A percentile compares a stretch with the other conserved stretches of the same genome.
These are phyloP conservation scores for Thera britannica DNA, from an alignment of 2,888 invertebrate species.

Conservation along the genomic window DNA sequence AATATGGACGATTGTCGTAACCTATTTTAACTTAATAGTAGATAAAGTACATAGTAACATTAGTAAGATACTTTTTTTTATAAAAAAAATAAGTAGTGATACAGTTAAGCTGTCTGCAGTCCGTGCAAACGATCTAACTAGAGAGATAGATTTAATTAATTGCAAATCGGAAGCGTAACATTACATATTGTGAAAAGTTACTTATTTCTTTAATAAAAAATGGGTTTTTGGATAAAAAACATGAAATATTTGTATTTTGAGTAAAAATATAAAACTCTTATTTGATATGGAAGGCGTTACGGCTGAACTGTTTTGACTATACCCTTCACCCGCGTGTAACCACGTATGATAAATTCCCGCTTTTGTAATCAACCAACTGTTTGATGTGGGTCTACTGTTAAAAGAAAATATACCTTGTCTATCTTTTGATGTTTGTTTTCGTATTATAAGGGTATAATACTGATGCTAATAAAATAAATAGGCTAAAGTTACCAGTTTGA, in stretches of 20 bases:
- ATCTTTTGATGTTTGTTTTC: conserved; percentile 21
- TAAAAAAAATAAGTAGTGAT: too few relatives aligned
- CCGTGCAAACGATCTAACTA: too few relatives aligned
- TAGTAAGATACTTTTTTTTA: too few relatives aligned
- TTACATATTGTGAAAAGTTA: too few relatives aligned
- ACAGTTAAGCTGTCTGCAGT: not conserved
- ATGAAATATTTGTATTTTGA: conserved; percentile 11
- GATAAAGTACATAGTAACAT: too few relatives aligned
- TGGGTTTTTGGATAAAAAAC: too few relatives aligned
- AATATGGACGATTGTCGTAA: not conserved
- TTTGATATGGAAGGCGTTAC: not conserved
- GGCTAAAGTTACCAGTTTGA: conserved; percentile 12
- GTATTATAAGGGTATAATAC: conserved; percentile 14
- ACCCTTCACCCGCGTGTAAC: conserved; percentile 22
- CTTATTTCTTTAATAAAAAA: too few relatives aligned
- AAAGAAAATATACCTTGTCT: conserved; percentile 27
- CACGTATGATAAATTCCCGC: conserved; percentile 32
- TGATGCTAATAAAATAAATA: conserved; percentile 14
- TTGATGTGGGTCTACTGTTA: conserved; percentile 31
- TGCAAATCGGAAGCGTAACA: too few relatives aligned
- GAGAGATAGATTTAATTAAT: too few relatives aligned
- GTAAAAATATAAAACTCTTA: not conserved
- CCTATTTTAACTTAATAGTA: too few relatives aligned
- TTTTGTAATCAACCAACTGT: conserved; percentile 35
- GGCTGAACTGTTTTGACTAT: conserved; percentile 7